Conservation (phyloP, 2,797 vertebrate species). For the Lemur catta region DNA sequence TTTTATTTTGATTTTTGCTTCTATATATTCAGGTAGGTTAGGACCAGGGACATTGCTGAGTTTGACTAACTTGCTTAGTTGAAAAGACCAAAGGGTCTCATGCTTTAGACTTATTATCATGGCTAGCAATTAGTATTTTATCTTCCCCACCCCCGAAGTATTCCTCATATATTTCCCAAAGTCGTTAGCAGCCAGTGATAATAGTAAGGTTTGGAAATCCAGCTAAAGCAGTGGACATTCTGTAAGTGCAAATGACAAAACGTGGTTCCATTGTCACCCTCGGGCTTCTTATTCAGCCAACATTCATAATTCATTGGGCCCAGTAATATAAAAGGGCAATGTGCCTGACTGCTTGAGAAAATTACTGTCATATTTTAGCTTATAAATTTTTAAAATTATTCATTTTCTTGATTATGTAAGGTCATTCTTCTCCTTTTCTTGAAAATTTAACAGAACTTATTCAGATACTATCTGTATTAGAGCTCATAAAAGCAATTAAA, state of each 20-base stretch:
- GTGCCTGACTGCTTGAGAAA: constrained; percentile 76
- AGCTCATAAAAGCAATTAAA: constrained; percentile 54
- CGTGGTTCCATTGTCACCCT: constrained; percentile 68
- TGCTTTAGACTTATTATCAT: constrained; percentile 31
- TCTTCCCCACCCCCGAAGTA: background rate
- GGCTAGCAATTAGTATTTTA: constrained; percentile 63
- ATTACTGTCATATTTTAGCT: constrained; percentile 77
- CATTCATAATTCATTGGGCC: constrained; percentile 83
- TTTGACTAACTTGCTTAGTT: background rate
- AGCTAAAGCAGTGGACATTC: constrained; percentile 56
- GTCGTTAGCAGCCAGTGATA: constrained; percentile 46
- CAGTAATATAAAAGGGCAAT: constrained; percentile 74
- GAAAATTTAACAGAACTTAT: constrained; percentile 56
- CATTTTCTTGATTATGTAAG: constrained; percentile 75
- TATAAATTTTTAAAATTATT: constrained; percentile 79
- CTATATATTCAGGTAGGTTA: constrained; percentile 47
- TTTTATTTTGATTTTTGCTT: constrained; percentile 64
- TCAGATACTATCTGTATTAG: constrained; percentile 40
- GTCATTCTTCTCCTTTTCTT: constrained; percentile 64
- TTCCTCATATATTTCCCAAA: constrained; percentile 47
- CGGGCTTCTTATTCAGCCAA: constrained; percentile 76
- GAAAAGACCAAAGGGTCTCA: background rate
- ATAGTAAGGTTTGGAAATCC: constrained; percentile 66
- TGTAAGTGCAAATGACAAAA: constrained; percentile 76
- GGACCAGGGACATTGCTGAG: background rate